These are phyloP conservation scores for Epicampocera succincta DNA, from an alignment of 2,888 invertebrate genomes.

Conservation along the genomic window DNA sequence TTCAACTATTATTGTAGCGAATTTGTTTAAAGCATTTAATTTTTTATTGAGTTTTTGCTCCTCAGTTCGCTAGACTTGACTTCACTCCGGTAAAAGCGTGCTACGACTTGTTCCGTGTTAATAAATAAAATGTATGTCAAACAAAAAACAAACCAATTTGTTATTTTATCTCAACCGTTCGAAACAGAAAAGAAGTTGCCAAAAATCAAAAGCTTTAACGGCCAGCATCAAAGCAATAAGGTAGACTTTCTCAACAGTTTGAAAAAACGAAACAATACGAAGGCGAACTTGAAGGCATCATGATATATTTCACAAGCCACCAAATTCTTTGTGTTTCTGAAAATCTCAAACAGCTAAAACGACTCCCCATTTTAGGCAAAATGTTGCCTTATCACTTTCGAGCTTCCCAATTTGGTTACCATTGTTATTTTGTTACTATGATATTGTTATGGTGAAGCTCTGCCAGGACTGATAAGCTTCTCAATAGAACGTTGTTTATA, in stretches of 20 bases:
- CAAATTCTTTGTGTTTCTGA: not conserved
- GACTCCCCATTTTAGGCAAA: not conserved
- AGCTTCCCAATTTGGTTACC: constrained; percentile 35
- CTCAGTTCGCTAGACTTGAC: constrained; percentile 33
- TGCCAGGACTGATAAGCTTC: constrained; percentile 40
- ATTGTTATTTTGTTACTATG: constrained; percentile 45
- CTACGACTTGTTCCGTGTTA: not conserved
- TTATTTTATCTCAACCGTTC: constrained; percentile 35
- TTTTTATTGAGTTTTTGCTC: constrained; percentile 5
- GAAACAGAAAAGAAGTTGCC: not conserved
- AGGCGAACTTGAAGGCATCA: too few species aligned
- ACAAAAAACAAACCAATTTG: constrained; percentile 23
- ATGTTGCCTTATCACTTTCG: constrained; percentile 6
- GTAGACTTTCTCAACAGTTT: not conserved
- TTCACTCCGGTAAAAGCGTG: constrained; percentile 9
- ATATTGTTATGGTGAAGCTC: constrained; percentile 43
- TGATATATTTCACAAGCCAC: not conserved
- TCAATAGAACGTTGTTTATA: not conserved
- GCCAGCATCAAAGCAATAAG: not conserved
- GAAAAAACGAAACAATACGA: too few species aligned
- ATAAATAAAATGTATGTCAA: constrained; percentile 30
- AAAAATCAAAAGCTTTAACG: constrained; percentile 26
- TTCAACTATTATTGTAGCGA: constrained; percentile 6
- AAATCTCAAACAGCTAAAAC: too few species aligned
- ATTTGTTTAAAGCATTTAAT: constrained; percentile 27